These are phyloP conservation scores for Phaedon cochleariae DNA, from an alignment of 2,888 invertebrate species.

Conservation along the genomic window DNA sequence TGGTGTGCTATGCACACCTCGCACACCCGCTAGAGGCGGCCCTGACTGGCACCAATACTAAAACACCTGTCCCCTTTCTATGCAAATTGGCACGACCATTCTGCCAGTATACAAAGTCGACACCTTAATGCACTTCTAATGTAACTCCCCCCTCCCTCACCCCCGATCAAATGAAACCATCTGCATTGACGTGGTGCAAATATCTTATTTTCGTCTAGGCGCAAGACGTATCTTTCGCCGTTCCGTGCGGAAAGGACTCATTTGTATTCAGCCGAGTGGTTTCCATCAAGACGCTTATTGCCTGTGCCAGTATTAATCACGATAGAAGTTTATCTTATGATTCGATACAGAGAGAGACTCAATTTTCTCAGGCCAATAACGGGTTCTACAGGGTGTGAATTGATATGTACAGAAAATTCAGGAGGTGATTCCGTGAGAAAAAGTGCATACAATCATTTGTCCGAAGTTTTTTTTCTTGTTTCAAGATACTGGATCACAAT, in stretches of 20 bases:
- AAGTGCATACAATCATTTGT: too few relatives aligned
- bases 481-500: too few relatives aligned
- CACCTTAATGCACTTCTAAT: constrained; percentile 1
- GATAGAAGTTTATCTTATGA: constrained; percentile 17
- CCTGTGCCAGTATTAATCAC: constrained; percentile 24
- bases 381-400: too few relatives aligned
- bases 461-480: too few relatives aligned
- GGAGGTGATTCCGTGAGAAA: too few relatives aligned
- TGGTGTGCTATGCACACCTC: too few relatives aligned
- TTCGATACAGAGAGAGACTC: background rate
- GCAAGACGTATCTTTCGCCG: background rate
- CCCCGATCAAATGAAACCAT: background rate
- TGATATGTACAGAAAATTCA: too few relatives aligned
- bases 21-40: too few relatives aligned
- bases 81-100: background rate
- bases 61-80: background rate
- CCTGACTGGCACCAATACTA: too few relatives aligned
- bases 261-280: constrained; percentile 54
- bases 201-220: background rate
- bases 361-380: background rate
- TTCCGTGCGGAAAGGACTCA: constrained; percentile 39
- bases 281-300: constrained; percentile 51
- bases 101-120: background rate
- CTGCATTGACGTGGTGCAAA: background rate
- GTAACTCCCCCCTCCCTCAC: background rate